Conservation (phyloP, 2,113 vertebrate species). For the Alethe diademata region DNA sequence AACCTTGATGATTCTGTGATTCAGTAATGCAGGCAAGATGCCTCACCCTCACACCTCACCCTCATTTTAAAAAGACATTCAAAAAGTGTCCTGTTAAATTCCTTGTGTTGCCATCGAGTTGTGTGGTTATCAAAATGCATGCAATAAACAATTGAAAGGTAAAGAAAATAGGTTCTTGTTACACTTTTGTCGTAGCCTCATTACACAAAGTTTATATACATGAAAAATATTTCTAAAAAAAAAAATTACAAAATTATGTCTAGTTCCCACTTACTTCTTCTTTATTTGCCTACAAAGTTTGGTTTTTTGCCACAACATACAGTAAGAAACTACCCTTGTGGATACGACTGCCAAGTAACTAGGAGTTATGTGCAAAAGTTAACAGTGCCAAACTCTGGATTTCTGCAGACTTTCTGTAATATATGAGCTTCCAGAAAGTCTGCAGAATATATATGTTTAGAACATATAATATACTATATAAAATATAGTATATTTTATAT, state of each 20-base stretch:
- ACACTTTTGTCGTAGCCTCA: not conserved
- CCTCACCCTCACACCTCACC: not conserved
- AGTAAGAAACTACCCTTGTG: not conserved
- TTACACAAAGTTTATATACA: not conserved
- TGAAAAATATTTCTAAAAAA: not conserved
- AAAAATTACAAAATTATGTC: not conserved
- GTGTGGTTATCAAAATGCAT: not conserved
- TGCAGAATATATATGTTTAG: not conserved
- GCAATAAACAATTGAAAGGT: not conserved
- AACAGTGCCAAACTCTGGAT: not conserved
- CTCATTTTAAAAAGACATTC: not conserved
- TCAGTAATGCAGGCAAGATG: not conserved
- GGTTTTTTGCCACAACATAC: not conserved
- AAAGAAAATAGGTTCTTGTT: not conserved
- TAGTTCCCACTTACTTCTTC: not conserved
- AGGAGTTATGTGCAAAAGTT: not conserved
- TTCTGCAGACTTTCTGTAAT: not conserved
- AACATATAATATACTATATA: not conserved
- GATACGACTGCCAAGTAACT: not conserved
- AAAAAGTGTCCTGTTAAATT: not conserved
- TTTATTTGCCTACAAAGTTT: not conserved
- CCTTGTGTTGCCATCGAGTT: not conserved
- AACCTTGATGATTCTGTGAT: not conserved
- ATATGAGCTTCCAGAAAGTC: not conserved
- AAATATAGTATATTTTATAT: not conserved